Evolutionary conservation across 2,888 invertebrate species (phyloP).

Genomic region (Stramonita haemastoma): DNA sequence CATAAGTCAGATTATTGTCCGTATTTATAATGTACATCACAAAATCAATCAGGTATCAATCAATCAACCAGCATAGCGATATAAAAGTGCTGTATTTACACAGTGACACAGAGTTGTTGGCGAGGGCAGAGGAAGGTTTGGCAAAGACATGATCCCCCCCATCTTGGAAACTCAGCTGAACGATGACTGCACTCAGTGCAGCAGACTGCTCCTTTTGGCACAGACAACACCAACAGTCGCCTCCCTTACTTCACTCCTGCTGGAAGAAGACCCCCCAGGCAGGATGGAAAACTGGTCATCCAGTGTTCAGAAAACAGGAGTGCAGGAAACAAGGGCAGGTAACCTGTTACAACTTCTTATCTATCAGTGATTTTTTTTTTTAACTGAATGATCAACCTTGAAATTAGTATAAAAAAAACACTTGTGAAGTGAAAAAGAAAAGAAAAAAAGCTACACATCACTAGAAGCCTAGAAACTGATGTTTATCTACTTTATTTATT

Average conservation of each 20-base stretch:
- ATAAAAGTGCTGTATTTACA: not conserved
- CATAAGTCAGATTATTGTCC: not conserved
- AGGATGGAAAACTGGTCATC: not conserved
- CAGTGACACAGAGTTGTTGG: not conserved
- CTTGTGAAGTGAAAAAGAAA: no score
- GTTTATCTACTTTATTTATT: no score
- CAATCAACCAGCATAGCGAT: not conserved
- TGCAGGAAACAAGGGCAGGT: not conserved
- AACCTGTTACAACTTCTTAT: no score
- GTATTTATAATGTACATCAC: not conserved
- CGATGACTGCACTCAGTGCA: constrained; percentile 27
- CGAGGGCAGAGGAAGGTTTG: not conserved
- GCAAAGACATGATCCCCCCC: no score
- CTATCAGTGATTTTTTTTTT: not conserved
- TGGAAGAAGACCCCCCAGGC: not conserved
- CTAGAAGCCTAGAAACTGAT: no score
- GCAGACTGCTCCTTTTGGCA: constrained; percentile 17
- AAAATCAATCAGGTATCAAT: not conserved
- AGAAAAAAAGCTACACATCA: no score
- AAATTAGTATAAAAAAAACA: no score
- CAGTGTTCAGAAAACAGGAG: not conserved
- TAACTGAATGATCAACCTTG: not conserved
- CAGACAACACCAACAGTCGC: not conserved
- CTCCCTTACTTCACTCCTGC: not conserved
- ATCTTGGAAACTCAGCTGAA: constrained; percentile 23